These are phyloP conservation scores for Mus caroli DNA, from an alignment of 2,797 vertebrate genomes.

Conservation along the genomic window DNA sequence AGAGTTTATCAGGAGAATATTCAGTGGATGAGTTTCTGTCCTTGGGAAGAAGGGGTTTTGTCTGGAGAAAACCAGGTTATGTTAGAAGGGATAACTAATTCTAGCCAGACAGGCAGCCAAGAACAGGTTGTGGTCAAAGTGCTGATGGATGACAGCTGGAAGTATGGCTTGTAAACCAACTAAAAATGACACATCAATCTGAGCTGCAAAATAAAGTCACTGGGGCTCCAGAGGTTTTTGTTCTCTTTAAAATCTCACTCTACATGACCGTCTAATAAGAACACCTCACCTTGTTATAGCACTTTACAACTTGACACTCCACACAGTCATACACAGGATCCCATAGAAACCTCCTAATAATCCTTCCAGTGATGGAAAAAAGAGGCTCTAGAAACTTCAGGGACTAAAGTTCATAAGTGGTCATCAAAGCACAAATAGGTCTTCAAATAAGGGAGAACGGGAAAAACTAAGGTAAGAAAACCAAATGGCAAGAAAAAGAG, in stretches of 20 bases:
- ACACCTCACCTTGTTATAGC: slow-evolving; percentile 3
- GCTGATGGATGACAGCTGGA: slow-evolving; percentile 79
- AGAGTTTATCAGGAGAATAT: slow-evolving; percentile 1
- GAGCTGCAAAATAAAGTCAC: slow-evolving; percentile 75
- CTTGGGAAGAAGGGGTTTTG: slow-evolving; percentile 63
- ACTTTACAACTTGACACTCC: slow-evolving; percentile 38
- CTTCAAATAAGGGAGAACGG: not conserved
- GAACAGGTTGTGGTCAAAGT: slow-evolving; percentile 74
- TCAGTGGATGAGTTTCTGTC: slow-evolving; percentile 44
- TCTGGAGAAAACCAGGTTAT: slow-evolving; percentile 60
- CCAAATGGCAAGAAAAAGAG: slow-evolving; percentile 4
- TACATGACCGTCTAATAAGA: slow-evolving; percentile 68
- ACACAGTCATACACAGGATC: slow-evolving; percentile 49
- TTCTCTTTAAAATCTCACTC: slow-evolving; percentile 77
- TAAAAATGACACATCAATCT: slow-evolving; percentile 76
- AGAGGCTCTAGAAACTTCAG: slow-evolving; percentile 20
- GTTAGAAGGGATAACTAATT: slow-evolving; percentile 77
- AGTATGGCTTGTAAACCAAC: slow-evolving; percentile 69
- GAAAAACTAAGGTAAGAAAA: not conserved
- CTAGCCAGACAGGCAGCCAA: slow-evolving; percentile 65
- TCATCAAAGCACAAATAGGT: slow-evolving; percentile 37
- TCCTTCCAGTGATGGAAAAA: not conserved
- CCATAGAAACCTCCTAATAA: slow-evolving; percentile 17
- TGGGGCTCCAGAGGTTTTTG: slow-evolving; percentile 66
- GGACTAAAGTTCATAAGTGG: not conserved